These are phyloP conservation scores for Caenorhabditis auriculariae DNA, from an alignment of 2,888 invertebrate species.

Conservation along the genomic window DNA sequence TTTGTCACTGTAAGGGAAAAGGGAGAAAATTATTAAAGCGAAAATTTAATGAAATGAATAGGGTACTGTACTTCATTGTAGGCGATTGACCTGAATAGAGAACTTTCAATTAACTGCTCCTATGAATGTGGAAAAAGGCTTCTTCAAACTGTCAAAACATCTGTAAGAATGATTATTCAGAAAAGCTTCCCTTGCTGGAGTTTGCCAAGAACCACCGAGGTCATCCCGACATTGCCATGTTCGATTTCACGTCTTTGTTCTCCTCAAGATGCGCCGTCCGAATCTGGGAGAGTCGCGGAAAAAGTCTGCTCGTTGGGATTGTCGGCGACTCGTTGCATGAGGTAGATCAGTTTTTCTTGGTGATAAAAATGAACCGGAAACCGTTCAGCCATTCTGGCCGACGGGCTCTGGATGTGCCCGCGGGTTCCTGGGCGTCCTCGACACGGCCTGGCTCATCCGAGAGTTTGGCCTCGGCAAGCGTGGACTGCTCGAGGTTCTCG, in stretches of 20 bases:
- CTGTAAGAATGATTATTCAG: slow-evolving; percentile 1
- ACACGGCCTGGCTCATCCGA: slow-evolving; percentile 91
- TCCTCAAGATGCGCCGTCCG: slow-evolving; percentile 82
- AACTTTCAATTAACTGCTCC: too few relatives aligned
- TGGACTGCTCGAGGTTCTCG: slow-evolving; percentile 72
- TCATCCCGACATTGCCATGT: slow-evolving; percentile 77
- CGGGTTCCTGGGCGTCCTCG: slow-evolving; percentile 91
- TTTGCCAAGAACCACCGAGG: slow-evolving; percentile 97
- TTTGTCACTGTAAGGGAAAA: too few relatives aligned
- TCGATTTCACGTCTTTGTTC: slow-evolving; percentile 98
- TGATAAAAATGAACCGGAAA: background rate
- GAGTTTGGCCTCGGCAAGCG: slow-evolving; percentile 75
- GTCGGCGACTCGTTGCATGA: slow-evolving; percentile 95
- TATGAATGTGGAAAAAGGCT: too few relatives aligned
- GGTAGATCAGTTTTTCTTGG: slow-evolving; percentile 68
- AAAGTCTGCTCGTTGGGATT: slow-evolving; percentile 81
- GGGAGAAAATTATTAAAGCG: too few relatives aligned
- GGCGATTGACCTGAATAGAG: too few relatives aligned
- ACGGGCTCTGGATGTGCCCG: slow-evolving; percentile 97
- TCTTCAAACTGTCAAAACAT: background rate
- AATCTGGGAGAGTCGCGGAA: slow-evolving; percentile 77
- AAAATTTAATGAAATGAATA: too few relatives aligned
- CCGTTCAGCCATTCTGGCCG: slow-evolving; percentile 81
- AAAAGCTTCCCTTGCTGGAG: slow-evolving; percentile 69
- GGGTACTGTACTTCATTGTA: too few relatives aligned